Percentiles rank a stretch among this genome's conserved stretches.
These are phyloP conservation scores for Pelobates fuscus DNA, from an alignment of 2,113 vertebrate genomes.

Conservation along the genomic window DNA sequence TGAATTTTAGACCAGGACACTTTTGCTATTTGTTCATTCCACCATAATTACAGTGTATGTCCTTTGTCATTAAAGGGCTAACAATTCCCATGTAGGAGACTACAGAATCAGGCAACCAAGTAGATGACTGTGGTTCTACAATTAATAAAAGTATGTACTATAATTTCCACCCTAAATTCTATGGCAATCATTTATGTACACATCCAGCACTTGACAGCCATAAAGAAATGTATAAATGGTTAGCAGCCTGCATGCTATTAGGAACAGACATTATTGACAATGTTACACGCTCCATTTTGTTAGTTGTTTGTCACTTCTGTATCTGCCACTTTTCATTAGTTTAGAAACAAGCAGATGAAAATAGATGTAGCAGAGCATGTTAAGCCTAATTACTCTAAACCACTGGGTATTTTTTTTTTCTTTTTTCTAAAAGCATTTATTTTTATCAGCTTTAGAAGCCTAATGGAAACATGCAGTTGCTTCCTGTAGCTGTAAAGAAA, in stretches of 20 bases:
- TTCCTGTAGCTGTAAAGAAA: no score
- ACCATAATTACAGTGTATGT: no score
- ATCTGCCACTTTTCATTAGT: slow-evolving; percentile 33
- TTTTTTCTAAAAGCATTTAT: background rate
- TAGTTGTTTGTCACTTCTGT: slow-evolving; percentile 36
- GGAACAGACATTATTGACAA: slow-evolving; percentile 18
- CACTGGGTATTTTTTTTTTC: slow-evolving; percentile 8
- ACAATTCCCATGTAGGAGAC: no score
- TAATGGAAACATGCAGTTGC: no score
- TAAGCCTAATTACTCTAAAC: slow-evolving; percentile 34
- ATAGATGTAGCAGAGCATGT: slow-evolving; percentile 25
- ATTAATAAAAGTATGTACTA: no score
- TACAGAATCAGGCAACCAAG: no score
- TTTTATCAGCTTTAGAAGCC: no score
- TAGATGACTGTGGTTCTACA: no score
- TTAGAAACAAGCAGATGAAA: slow-evolving; percentile 17
- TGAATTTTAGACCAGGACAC: no score
- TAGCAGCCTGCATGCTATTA: slow-evolving; percentile 11
- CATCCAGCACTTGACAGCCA: background rate
- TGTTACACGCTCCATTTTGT: slow-evolving; percentile 33
- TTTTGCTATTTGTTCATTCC: no score
- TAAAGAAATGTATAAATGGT: slow-evolving; percentile 2
- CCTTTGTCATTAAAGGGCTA: no score
- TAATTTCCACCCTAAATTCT: background rate
- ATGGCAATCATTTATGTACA: background rate